These are phyloP conservation scores for Reticulitermes lucifugus DNA, from an alignment of 2,888 invertebrate genomes.

Conservation along the genomic window DNA sequence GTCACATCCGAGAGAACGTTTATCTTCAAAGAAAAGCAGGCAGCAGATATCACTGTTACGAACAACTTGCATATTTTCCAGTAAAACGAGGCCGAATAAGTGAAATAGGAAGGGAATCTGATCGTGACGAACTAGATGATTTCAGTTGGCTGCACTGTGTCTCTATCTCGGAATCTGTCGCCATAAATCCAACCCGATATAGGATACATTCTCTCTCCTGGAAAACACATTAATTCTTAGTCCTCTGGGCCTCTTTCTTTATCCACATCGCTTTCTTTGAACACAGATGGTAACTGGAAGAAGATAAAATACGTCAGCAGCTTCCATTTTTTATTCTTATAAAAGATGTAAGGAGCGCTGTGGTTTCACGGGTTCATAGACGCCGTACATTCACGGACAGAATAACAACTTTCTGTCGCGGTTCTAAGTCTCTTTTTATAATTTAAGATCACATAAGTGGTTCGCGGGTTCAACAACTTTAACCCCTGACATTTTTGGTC, in stretches of 20 bases:
- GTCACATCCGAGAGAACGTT: no score
- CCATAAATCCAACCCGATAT: background rate
- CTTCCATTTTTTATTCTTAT: background rate
- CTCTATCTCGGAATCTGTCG: background rate
- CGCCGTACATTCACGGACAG: background rate
- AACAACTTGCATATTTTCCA: no score
- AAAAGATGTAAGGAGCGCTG: background rate
- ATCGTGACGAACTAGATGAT: background rate
- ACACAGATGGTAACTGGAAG: background rate
- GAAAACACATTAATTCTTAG: background rate
- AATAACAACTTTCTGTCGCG: no score
- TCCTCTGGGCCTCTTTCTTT: background rate
- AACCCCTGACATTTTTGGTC: no score
- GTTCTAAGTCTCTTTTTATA: no score
- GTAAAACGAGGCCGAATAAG: background rate
- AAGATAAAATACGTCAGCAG: background rate
- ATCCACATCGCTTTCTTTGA: constrained; percentile 9
- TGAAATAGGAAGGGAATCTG: background rate
- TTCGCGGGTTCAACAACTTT: no score
- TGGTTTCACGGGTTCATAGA: background rate
- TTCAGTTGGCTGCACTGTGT: background rate
- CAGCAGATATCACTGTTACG: no score
- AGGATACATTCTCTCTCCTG: background rate
- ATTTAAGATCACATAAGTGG: no score
- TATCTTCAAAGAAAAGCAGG: no score